Base-by-base conservation (phyloP, 2,888 invertebrate species). In the Agrotis exclamationis region DNA sequence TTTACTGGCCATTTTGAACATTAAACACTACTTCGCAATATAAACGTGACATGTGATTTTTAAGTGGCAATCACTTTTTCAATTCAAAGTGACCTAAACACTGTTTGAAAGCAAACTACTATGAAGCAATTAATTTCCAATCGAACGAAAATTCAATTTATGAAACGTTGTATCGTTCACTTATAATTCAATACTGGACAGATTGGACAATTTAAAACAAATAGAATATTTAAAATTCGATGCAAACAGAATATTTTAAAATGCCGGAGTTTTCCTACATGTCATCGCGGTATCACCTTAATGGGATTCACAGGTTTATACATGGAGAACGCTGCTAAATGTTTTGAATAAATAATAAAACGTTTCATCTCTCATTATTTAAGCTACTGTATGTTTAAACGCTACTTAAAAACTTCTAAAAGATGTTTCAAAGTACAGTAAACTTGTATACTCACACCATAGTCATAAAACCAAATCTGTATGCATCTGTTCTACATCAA, bases 151-250 rank as follows among this genome's bases (percentile, higher is more conserved):
- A 76, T 72, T 56, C 22, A 51, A 70, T 76, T 68, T 45, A 67
- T 62, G 20, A 66, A 73, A 66, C 56, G 56, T 44, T 66, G 16
- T 68, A 69, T 60, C 53, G 33, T 16, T 39, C 63, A 60, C 63
- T 65, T 71, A 64, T 74, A 74, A 74, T 70, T 70, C 51, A 72
- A 79, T 76, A 76, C 66, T 54, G 62, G 13, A 63, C 67, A 68
- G 64, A 76, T 71, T 72, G 76, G 51, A 44, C 72, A 60, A 65
- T 72, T 71, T 68, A 68, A 72, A 83, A 68, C 59, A 72, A 60
- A 83, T 66, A 69, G 66, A 77, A 57, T 74, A 22, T 80, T 74
- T 70, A 65, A 79, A 72, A 74, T 74, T 65, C 62, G 28, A 59
- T 14, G 48, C 57, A 18, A 14, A 44, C 48, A 50, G 54, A 74